These are phyloP conservation scores for Cariama cristata DNA, from an alignment of 2,113 vertebrate genomes.

Conservation along the genomic window DNA sequence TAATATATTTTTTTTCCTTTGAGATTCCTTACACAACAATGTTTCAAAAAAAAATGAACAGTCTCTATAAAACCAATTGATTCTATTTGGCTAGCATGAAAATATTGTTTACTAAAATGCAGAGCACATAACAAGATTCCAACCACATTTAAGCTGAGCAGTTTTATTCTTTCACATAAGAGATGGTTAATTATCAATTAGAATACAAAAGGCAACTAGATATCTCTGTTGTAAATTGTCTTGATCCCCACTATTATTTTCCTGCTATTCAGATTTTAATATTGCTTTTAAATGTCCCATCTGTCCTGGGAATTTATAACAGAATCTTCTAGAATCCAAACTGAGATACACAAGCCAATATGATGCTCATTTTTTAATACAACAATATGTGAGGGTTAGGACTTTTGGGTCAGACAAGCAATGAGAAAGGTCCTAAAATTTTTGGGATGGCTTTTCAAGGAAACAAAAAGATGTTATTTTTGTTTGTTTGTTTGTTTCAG, in stretches of 20 bases:
- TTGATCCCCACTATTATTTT: neutral
- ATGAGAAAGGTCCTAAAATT: neutral
- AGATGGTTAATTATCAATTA: neutral
- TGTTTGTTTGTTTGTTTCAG: neutral
- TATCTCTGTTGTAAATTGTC: neutral
- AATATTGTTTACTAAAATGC: neutral
- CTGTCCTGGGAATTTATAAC: neutral
- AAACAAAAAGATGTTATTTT: neutral
- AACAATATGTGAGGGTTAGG: neutral
- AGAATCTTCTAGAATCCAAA: neutral
- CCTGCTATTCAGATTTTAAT: neutral
- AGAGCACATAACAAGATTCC: neutral
- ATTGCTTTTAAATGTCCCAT: neutral
- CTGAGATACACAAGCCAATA: neutral
- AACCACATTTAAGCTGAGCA: rapidly evolving
- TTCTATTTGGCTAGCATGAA: neutral
- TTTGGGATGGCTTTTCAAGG: neutral
- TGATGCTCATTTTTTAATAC: neutral
- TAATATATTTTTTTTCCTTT: neutral
- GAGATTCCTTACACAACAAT: neutral
- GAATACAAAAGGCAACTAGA: neutral
- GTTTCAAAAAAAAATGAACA: neutral
- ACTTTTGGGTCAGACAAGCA: neutral
- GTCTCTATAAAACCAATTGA: neutral
- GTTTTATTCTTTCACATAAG: neutral